phyloP scores from a whole-genome alignment of 2,888 invertebrate genomes.

The Shargacucullia verbasci region DNA sequence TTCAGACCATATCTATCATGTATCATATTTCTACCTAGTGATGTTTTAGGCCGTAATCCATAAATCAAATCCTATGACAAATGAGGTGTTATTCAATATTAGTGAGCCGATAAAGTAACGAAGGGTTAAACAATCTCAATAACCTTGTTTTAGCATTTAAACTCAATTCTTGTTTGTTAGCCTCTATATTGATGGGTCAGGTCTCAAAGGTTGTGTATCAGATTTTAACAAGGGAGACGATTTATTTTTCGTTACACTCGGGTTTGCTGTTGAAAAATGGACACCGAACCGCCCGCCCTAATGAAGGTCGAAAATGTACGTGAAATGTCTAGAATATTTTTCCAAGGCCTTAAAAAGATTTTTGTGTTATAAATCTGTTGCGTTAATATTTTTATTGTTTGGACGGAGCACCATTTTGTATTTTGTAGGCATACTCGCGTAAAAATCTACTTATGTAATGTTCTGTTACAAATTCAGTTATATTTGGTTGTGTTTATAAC shows the following conservation, averaged over 20 bases:
- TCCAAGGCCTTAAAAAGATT: conserved; percentile 15
- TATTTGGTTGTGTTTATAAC: too few relatives aligned
- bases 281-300: conserved; percentile 11
- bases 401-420: too few relatives aligned
- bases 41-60: too few relatives aligned
- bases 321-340: conserved; percentile 27
- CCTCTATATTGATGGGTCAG: conserved; percentile 15
- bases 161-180: conserved; percentile 19
- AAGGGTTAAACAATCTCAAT: conserved; percentile 1
- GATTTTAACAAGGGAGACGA: conserved; percentile 33
- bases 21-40: too few relatives aligned
- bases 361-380: conserved; percentile 9
- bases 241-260: conserved; percentile 21
- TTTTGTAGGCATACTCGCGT: too few relatives aligned
- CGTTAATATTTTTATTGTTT: too few relatives aligned
- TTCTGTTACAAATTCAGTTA: too few relatives aligned
- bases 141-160: conserved; percentile 1
- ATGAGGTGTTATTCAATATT: conserved; percentile 17
- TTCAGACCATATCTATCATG: too few relatives aligned
- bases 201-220: conserved; percentile 30
- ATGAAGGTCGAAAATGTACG: conserved; percentile 17
- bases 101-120: conserved; percentile 2
- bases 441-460: too few relatives aligned
- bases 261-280: conserved; percentile 30
- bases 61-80: conserved; percentile 5